Percentiles rank a stretch among this genome's conserved stretches.
Evolutionary conservation across 2,888 invertebrate species (phyloP).

Genomic region (Fragum sueziense): DNA sequence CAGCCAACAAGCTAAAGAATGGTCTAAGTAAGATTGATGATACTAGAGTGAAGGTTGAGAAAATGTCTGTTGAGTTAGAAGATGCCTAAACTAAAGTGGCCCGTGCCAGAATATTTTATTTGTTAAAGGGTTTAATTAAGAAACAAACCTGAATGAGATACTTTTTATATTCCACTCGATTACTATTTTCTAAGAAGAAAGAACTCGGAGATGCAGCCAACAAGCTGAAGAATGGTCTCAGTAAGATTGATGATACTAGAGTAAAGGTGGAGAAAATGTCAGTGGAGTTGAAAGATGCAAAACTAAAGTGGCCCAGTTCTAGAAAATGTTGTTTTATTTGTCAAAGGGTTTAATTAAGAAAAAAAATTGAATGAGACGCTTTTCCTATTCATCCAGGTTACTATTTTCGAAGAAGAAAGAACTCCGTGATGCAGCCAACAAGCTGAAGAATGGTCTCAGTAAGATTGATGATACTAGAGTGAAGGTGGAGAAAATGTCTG

Average conservation of each 20-base stretch:
- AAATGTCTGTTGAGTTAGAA: slow-evolving; percentile 92
- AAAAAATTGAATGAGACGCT: background rate
- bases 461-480: slow-evolving; percentile 94
- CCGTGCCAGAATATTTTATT: slow-evolving; percentile 91
- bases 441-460: slow-evolving; percentile 89
- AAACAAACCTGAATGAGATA: slow-evolving; percentile 83
- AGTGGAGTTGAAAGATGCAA: slow-evolving; percentile 90
- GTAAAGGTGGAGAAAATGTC: slow-evolving; percentile 92
- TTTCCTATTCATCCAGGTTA: slow-evolving; percentile 84
- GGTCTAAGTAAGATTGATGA: slow-evolving; percentile 94
- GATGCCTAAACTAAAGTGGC: slow-evolving; percentile 87
- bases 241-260: slow-evolving; percentile 93
- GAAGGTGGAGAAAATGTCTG: slow-evolving; percentile 92
- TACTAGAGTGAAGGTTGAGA: slow-evolving; percentile 90
- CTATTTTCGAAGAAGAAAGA: slow-evolving; percentile 88
- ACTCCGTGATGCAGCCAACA: slow-evolving; percentile 89
- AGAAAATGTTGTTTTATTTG: slow-evolving; percentile 86
- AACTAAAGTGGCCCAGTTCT: slow-evolving; percentile 87
- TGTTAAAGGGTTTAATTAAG: slow-evolving; percentile 91
- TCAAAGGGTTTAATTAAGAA: no score
- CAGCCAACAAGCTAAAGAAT: slow-evolving; percentile 90
- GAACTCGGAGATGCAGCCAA: slow-evolving; percentile 92
- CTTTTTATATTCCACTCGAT: slow-evolving; percentile 83
- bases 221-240: slow-evolving; percentile 88
- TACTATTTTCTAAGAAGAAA: slow-evolving; percentile 88